Evolutionary conservation across 2,888 invertebrate genomes (phyloP).

Genomic region (Pasiphila rectangulata): DNA sequence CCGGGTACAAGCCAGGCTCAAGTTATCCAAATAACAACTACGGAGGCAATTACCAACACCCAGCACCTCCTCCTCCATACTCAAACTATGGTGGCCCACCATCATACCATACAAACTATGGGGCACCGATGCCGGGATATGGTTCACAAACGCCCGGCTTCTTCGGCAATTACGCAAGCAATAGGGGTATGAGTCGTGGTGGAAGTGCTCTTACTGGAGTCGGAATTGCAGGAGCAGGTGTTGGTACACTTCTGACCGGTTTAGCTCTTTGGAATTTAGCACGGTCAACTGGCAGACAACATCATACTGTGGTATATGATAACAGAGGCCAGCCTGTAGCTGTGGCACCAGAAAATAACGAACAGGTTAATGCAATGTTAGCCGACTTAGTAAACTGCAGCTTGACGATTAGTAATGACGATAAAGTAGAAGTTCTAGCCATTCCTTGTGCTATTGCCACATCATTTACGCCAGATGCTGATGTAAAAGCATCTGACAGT

Average conservation of each 20-base stretch:
- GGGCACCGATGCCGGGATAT: slow-evolving; percentile 58
- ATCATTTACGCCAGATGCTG: slow-evolving; percentile 71
- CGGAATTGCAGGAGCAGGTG: slow-evolving; percentile 72
- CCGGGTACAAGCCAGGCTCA: slow-evolving; percentile 38
- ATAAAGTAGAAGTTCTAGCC: slow-evolving; percentile 67
- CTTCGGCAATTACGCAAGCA: slow-evolving; percentile 62
- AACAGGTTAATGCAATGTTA: slow-evolving; percentile 60
- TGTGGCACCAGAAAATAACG: slow-evolving; percentile 61
- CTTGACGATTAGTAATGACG: slow-evolving; percentile 62
- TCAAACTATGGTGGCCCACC: slow-evolving; percentile 47
- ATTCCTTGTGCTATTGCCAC: slow-evolving; percentile 77
- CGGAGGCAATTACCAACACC: slow-evolving; percentile 55
- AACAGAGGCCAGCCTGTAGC: slow-evolving; percentile 72
- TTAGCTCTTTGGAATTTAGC: slow-evolving; percentile 77
- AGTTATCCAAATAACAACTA: slow-evolving; percentile 44
- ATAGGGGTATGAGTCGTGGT: slow-evolving; percentile 55
- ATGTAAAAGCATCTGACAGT: slow-evolving; percentile 56
- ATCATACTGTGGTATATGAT: slow-evolving; percentile 73
- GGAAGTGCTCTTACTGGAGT: slow-evolving; percentile 64
- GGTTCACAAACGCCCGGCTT: slow-evolving; percentile 65
- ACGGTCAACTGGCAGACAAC: slow-evolving; percentile 65
- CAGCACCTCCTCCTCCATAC: slow-evolving; percentile 61
- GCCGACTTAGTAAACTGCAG: slow-evolving; percentile 72
- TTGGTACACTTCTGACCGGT: slow-evolving; percentile 73
- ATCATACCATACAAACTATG: slow-evolving; percentile 42